Conservation (phyloP, 2,113 vertebrate species). For the Parus major region DNA sequence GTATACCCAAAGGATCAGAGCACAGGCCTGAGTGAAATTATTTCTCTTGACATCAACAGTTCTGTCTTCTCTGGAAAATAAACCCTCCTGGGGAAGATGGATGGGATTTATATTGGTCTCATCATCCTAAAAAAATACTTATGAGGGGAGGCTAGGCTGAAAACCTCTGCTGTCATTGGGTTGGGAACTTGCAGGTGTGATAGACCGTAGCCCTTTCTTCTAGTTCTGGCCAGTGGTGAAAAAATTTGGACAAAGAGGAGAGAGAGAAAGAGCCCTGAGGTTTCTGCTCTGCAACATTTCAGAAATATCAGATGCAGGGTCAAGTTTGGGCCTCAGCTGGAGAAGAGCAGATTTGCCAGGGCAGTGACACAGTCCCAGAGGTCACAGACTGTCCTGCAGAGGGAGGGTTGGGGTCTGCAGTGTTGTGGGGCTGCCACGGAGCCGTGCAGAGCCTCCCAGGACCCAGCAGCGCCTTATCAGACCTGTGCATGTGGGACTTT, state of each 20-base stretch:
- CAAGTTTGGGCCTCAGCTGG: neutral
- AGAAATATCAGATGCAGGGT: neutral
- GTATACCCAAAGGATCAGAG: conserved; percentile 64
- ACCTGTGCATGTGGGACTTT: neutral
- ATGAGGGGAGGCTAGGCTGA: neutral
- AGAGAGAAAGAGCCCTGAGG: neutral
- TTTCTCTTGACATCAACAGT: conserved; percentile 52
- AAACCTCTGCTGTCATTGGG: neutral
- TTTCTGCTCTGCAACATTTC: neutral
- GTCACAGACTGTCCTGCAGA: neutral
- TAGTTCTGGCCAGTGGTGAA: neutral
- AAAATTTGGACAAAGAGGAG: neutral
- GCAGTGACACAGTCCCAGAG: neutral
- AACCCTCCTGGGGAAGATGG: neutral
- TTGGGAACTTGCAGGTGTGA: neutral
- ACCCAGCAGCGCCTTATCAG: neutral
- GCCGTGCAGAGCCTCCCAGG: neutral
- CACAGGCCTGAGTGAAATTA: conserved; percentile 30
- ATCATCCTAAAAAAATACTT: neutral
- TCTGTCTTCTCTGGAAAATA: conserved; percentile 39
- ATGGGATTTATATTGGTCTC: neutral
- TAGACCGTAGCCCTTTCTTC: neutral
- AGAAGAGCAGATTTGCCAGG: neutral
- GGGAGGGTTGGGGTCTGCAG: neutral
- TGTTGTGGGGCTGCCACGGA: rapidly evolving